Conservation (phyloP, 1,140 invertebrate species). For the Chironomus striatipennis region DNA sequence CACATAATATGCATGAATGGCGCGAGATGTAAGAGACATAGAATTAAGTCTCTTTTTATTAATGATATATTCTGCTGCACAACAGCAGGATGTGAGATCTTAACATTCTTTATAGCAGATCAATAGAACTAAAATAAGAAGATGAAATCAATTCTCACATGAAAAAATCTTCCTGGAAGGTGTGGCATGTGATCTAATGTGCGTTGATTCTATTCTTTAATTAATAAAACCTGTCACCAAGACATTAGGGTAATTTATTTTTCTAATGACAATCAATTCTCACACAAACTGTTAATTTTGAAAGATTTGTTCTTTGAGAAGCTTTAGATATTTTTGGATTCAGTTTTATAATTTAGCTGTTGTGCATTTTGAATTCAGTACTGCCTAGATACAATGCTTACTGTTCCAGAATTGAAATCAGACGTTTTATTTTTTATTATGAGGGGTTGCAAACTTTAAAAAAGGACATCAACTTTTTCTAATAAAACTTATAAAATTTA, state of each 20-base stretch:
- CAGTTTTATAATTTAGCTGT: no score
- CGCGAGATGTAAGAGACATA: no score
- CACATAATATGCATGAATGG: background rate
- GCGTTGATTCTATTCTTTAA: no score
- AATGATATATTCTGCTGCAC: background rate
- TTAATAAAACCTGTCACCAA: background rate
- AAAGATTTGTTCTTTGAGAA: no score
- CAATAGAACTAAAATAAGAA: background rate
- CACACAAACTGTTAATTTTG: background rate
- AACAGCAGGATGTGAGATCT: background rate
- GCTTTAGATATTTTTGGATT: no score
- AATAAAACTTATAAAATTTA: no score
- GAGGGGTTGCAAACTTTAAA: no score
- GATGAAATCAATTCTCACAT: background rate
- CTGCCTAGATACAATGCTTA: no score
- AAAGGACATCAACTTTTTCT: no score
- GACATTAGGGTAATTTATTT: background rate
- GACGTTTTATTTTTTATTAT: no score
- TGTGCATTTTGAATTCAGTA: no score
- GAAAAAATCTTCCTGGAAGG: background rate
- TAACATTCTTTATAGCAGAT: background rate
- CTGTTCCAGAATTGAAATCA: no score
- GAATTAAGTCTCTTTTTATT: background rate
- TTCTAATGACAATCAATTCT: background rate
- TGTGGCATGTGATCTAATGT: background rate